phyloP scores from a whole-genome alignment of 2,888 invertebrate species.

The Ectropis crepuscularia region DNA sequence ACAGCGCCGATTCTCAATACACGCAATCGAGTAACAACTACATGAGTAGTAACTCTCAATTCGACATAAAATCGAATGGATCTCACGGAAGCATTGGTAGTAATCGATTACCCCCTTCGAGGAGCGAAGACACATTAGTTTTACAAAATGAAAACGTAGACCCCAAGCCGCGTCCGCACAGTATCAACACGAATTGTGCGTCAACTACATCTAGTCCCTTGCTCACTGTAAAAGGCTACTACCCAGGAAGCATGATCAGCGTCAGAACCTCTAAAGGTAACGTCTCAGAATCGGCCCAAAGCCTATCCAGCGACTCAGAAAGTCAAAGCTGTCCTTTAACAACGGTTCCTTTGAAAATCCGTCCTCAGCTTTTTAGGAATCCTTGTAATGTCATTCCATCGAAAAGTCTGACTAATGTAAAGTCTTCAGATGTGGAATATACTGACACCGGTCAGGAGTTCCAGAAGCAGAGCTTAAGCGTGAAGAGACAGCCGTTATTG shows the following conservation, averaged over 20 bases:
- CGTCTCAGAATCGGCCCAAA: slow-evolving; percentile 87
- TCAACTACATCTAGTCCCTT: slow-evolving; percentile 90
- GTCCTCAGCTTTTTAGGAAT: slow-evolving; percentile 75
- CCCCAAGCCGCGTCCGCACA: slow-evolving; percentile 83
- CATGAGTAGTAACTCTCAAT: slow-evolving; percentile 75
- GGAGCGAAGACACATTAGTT: slow-evolving; percentile 91
- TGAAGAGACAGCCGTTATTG: slow-evolving; percentile 80
- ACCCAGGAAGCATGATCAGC: slow-evolving; percentile 87
- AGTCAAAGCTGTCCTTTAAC: slow-evolving; percentile 82
- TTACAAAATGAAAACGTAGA: slow-evolving; percentile 70
- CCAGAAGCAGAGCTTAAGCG: slow-evolving; percentile 62
- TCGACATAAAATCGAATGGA: slow-evolving; percentile 71
- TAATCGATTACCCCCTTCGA: slow-evolving; percentile 88
- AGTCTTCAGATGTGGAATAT: slow-evolving; percentile 77
- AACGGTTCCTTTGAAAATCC: slow-evolving; percentile 83
- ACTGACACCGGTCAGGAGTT: slow-evolving; percentile 76
- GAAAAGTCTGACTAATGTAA: slow-evolving; percentile 86
- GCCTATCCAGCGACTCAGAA: slow-evolving; percentile 87
- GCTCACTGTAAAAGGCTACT: slow-evolving; percentile 85
- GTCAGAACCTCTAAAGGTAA: slow-evolving; percentile 85
- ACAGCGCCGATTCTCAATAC: slow-evolving; percentile 85
- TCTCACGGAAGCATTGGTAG: slow-evolving; percentile 73
- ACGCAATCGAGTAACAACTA: slow-evolving; percentile 82
- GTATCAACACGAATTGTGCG: slow-evolving; percentile 82
- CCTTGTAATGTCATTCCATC: slow-evolving; percentile 81